phyloP scores from a whole-genome alignment of 2,113 vertebrate genomes.

The Pagrus major region DNA sequence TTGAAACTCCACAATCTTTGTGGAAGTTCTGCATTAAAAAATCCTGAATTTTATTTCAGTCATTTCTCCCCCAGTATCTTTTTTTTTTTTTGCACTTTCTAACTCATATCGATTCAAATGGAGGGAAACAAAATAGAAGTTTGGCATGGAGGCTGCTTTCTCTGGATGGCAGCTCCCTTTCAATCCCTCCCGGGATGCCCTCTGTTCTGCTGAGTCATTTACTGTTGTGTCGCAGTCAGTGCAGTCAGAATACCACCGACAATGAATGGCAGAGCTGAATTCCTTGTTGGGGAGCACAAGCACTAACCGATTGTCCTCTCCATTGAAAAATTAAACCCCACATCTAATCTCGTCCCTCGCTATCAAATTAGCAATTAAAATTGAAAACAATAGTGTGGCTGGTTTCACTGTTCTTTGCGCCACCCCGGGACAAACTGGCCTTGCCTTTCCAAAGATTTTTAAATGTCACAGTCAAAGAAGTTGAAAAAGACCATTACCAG shows the following conservation, averaged over 20 bases:
- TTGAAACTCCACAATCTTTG: conserved; percentile 23
- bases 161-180: conserved; percentile 1
- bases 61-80: neutral
- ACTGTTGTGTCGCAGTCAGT: conserved; percentile 38
- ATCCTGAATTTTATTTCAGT: neutral
- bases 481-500: conserved; percentile 74
- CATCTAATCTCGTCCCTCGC: conserved; percentile 75
- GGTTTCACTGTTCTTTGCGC: conserved; percentile 49
- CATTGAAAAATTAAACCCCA: conserved; percentile 59
- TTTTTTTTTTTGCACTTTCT: conserved; percentile 31
- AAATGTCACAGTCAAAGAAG: conserved; percentile 79
- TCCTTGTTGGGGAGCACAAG: conserved; percentile 37
- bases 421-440: conserved; percentile 59
- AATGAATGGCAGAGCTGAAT: conserved; percentile 22
- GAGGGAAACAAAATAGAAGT: conserved; percentile 13
- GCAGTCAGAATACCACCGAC: conserved; percentile 51
- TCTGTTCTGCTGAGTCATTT: conserved; percentile 60
- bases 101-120: conserved; percentile 34
- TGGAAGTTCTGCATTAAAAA: conserved; percentile 15
- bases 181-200: conserved; percentile 9
- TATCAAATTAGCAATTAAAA: conserved; percentile 78
- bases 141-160: conserved; percentile 12
- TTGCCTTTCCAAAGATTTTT: conserved; percentile 69
- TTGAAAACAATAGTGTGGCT: conserved; percentile 66
- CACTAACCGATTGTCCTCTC: conserved; percentile 34